Percentiles rank a stretch among this genome's conserved stretches.
Conservation (phyloP, 2,797 vertebrate genomes). For the Ptychadena robeensis region DNA sequence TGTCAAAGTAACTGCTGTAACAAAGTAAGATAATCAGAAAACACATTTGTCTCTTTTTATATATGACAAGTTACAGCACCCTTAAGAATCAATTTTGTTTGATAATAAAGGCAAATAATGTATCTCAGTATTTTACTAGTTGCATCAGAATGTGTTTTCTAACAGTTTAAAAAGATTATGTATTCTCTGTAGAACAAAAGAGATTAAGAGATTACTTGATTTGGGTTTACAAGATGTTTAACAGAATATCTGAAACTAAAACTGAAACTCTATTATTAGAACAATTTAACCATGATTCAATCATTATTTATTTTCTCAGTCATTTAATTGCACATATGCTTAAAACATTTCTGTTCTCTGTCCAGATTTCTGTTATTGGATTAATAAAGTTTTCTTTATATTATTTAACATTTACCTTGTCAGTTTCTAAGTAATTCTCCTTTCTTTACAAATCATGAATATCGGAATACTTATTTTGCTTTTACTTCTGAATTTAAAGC, state of each 20-base stretch:
- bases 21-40: background rate
- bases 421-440: too few relatives aligned
- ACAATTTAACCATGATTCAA: constrained; percentile 15
- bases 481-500: too few relatives aligned
- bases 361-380: too few relatives aligned
- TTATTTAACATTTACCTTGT: too few relatives aligned
- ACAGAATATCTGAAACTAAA: constrained; percentile 46
- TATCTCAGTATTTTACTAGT: background rate
- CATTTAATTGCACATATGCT: too few relatives aligned
- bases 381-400: too few relatives aligned
- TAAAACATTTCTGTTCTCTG: too few relatives aligned
- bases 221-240: constrained; percentile 58
- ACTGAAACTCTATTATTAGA: constrained; percentile 24
- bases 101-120: background rate
- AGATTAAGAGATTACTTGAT: constrained; percentile 59
- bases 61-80: too few relatives aligned
- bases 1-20: background rate
- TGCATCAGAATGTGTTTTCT: constrained; percentile 41
- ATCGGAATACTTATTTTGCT: too few relatives aligned
- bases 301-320: background rate
- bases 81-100: background rate
- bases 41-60: too few relatives aligned
- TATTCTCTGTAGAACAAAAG: constrained; percentile 49
- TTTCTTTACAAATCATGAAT: too few relatives aligned
- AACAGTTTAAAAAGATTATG: constrained; percentile 56